Evolutionary conservation across 2,888 invertebrate species (phyloP), one percentile per base, ranked within the genome.

Genomic region (Drosophila putrida): DNA sequence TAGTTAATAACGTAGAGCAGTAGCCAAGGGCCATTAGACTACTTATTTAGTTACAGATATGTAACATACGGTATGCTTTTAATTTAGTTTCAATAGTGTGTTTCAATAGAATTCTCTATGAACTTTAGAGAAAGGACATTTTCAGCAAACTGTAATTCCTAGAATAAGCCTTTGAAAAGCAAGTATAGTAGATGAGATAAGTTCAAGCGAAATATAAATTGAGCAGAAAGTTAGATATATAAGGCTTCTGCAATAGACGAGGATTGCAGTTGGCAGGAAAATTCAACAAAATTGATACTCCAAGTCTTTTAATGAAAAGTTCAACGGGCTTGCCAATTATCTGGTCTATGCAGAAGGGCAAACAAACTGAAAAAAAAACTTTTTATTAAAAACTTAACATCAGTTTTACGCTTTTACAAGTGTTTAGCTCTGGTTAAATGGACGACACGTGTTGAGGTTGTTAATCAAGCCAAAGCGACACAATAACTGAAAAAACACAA

Each of bases 381-480:
- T 20, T 20, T 3, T 20, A 20, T 20, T 20, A 20, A 20, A 5
- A 33, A 27, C 28, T 11, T 67, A 71, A 64, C 57, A 64, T 58
- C 38, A 27, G 20, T 47, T 44, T 41, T 38, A 20, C 6, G 55
- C 25, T 41, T 6, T 39, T 36, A 28, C 47, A 46, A 61, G 46
- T 70, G 49, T 33, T 60, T 43, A 20, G 28, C 43, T 35, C 31
- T 28, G 49, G n/a, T 39, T 36, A 11, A 63, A 66, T 33, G 31
- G 27, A 15, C 39, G 49, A 41, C 62, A 82, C 66, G 58, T 70
- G 80, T 28, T 43, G 38, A 43, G 59, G 47, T 68, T 65, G 49
- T 72, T 75, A 73, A 73, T 80, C 65, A 69, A 67, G 64, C 33
- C 11, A 15, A 64, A 50, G 58, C 58, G 35, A 46, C 63, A 68